Evolutionary conservation across 1,140 invertebrate species (phyloP).

Genomic region (Drosophila kohkoa): DNA sequence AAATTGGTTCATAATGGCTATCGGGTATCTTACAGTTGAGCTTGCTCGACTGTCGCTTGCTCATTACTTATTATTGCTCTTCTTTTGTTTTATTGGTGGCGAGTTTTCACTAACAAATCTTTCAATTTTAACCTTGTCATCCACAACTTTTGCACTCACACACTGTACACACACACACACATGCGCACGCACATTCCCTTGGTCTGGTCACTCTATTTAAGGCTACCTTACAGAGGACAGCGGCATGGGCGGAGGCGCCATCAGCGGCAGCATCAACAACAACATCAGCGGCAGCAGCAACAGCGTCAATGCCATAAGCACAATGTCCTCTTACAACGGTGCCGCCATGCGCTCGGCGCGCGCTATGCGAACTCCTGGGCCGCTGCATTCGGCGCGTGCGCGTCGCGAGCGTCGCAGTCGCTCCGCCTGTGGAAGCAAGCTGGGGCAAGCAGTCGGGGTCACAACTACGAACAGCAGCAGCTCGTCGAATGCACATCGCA

Average conservation of each 20-base stretch:
- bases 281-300: not conserved
- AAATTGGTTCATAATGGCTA: too few relatives aligned
- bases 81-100: constrained; percentile 46
- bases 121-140: constrained; percentile 18
- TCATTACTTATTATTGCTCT: constrained; percentile 4
- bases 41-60: too few relatives aligned
- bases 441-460: not conserved
- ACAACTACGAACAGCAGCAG: not conserved
- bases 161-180: constrained; percentile 23
- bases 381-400: constrained; percentile 74
- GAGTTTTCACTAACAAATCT: constrained; percentile 44
- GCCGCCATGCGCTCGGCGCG: constrained; percentile 59
- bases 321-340: constrained; percentile 43
- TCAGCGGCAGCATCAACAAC: constrained; percentile 6
- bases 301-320: constrained; percentile 34
- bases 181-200: constrained; percentile 24
- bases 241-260: constrained; percentile 44
- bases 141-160: constrained; percentile 31
- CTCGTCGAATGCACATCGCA: constrained; percentile 25
- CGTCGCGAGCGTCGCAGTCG: constrained; percentile 73
- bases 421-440: constrained; percentile 53
- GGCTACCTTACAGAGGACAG: constrained; percentile 85
- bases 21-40: too few relatives aligned
- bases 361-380: constrained; percentile 72
- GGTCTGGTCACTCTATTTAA: constrained; percentile 65